phyloP scores from a whole-genome alignment of 2,888 invertebrate genomes.

The Andrena fulva region DNA sequence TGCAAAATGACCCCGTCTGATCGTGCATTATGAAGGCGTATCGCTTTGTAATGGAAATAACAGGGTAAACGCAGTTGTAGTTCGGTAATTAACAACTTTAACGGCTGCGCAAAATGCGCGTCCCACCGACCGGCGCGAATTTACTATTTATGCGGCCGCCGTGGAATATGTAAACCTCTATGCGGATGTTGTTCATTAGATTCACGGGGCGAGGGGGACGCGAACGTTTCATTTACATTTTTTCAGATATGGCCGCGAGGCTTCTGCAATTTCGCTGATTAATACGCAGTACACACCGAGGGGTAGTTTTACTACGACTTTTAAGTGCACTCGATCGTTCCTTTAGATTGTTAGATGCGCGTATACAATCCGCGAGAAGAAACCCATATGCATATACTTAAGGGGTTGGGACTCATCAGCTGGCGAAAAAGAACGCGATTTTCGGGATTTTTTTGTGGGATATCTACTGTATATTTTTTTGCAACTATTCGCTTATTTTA shows the following conservation, averaged over 20 bases:
- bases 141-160: conserved; percentile 14
- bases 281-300: neutral
- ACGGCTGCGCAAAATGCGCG: conserved; percentile 16
- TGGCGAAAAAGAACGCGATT: no score
- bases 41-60: conserved; percentile 60
- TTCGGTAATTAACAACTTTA: conserved; percentile 52
- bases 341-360: no score
- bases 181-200: conserved; percentile 39
- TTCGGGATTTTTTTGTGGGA: no score
- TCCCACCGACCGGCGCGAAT: neutral
- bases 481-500: no score
- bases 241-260: conserved; percentile 14
- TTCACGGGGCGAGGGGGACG: conserved; percentile 4
- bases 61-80: conserved; percentile 44
- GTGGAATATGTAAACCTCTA: conserved; percentile 1
- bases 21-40: conserved; percentile 60
- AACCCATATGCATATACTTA: no score
- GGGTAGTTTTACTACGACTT: neutral
- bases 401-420: no score
- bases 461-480: no score
- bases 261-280: conserved; percentile 29
- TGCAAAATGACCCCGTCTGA: conserved; percentile 53
- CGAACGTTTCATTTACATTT: conserved; percentile 37
- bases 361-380: no score
- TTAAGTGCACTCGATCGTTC: no score